phyloP scores from a whole-genome alignment of 1,140 invertebrate species.

The Lordiphosa clarofinis region DNA sequence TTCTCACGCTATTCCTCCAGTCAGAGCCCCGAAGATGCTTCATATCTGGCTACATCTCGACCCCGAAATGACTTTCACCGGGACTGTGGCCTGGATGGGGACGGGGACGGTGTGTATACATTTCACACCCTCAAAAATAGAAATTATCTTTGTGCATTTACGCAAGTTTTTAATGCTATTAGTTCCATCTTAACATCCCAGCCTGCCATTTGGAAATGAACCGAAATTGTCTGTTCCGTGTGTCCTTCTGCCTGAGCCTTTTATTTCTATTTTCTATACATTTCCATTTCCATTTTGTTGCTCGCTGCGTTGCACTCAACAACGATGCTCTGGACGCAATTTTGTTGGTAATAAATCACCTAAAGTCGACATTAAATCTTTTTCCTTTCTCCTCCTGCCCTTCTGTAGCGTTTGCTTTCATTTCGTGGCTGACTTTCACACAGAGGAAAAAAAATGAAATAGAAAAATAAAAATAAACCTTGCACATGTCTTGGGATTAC shows the following conservation, averaged over 20 bases:
- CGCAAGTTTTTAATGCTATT: conserved; percentile 78
- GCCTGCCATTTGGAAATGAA: conserved; percentile 51
- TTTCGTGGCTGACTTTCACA: conserved; percentile 14
- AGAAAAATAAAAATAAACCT: conserved; percentile 3
- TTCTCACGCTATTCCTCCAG: conserved; percentile 55
- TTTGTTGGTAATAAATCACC: conserved; percentile 80
- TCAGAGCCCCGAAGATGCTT: conserved; percentile 14
- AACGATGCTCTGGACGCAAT: conserved; percentile 71
- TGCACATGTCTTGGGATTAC: conserved; percentile 21
- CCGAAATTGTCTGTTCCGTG: conserved; percentile 67
- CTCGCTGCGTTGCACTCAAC: conserved; percentile 59
- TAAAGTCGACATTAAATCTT: conserved; percentile 80
- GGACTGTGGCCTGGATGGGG: conserved; percentile 5
- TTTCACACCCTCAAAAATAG: conserved; percentile 77
- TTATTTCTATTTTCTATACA: conserved; percentile 68
- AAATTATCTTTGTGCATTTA: conserved; percentile 77
- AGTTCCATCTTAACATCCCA: conserved; percentile 66
- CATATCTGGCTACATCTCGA: conserved; percentile 46
- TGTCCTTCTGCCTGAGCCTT: conserved; percentile 39
- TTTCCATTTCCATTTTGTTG: conserved; percentile 48
- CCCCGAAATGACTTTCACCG: conserved; percentile 69
- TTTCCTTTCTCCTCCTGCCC: conserved; percentile 38
- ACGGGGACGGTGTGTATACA: conserved; percentile 46
- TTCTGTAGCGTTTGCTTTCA: conserved; percentile 22
- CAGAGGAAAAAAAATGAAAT: conserved; percentile 1